A percentile compares a stretch with the other conserved stretches of the same genome.
phyloP scores from a whole-genome alignment of 2,113 vertebrate genomes.

The Pelodiscus sinensis region DNA sequence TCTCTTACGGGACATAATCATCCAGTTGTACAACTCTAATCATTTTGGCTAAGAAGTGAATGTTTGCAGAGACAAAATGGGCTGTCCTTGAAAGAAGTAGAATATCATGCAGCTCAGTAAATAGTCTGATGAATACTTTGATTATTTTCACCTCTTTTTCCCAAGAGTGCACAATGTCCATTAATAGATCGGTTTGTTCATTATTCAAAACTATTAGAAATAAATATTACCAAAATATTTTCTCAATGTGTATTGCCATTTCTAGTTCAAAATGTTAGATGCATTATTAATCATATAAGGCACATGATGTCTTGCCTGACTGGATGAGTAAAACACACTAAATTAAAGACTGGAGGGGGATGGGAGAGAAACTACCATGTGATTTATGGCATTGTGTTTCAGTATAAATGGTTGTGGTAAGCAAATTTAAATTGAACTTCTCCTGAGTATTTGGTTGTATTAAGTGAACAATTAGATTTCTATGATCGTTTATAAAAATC shows the following conservation, averaged over 20 bases:
- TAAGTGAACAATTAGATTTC: background rate
- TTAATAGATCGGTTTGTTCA: background rate
- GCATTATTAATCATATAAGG: background rate
- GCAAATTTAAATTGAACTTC: background rate
- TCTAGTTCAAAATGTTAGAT: background rate
- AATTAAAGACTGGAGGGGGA: background rate
- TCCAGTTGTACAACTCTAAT: background rate
- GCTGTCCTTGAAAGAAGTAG: background rate
- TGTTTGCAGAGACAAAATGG: background rate
- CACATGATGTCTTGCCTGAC: background rate
- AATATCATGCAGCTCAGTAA: background rate
- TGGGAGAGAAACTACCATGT: background rate
- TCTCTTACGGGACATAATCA: background rate
- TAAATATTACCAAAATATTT: too few species aligned
- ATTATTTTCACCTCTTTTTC: background rate
- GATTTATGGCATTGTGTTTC: background rate
- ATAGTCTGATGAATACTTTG: background rate
- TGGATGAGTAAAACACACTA: background rate
- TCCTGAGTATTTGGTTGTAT: background rate
- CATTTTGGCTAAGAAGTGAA: background rate
- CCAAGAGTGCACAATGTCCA: background rate
- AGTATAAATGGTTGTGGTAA: background rate
- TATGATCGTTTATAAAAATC: background rate
- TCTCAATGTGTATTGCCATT: background rate
- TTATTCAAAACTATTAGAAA: background rate